These are phyloP conservation scores for Coranthus polyacanthus DNA, from an alignment of 2,797 vertebrate genomes.

Conservation along the genomic window DNA sequence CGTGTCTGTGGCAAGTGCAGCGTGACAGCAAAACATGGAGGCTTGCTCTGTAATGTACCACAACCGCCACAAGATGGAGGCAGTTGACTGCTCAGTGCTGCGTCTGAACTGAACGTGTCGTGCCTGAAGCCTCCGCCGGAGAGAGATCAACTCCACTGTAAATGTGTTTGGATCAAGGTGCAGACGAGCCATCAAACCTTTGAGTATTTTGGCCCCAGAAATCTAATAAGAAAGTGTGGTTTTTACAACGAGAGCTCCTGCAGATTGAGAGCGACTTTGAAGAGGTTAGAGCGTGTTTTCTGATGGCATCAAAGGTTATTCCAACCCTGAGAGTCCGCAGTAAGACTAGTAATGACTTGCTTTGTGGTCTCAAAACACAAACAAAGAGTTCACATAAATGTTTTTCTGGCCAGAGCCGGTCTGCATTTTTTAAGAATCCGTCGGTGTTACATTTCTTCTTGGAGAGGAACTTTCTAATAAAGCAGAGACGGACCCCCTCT, in stretches of 20 bases:
- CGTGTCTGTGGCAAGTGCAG: neutral
- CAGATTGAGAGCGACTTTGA: constrained; percentile 26
- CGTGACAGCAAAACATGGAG: too few relatives aligned
- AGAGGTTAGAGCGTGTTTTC: constrained; percentile 11
- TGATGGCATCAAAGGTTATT: constrained; percentile 7
- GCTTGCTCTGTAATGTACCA: neutral
- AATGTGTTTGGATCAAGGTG: neutral
- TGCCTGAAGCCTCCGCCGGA: neutral
- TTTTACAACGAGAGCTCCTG: constrained; percentile 16
- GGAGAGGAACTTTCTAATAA: constrained; percentile 70
- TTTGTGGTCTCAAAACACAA: constrained; percentile 2
- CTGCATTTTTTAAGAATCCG: neutral
- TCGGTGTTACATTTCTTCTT: constrained; percentile 35
- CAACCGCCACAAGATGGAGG: constrained; percentile 61
- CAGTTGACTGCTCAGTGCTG: constrained; percentile 21
- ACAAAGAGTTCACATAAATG: constrained; percentile 3
- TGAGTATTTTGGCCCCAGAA: constrained; percentile 10
- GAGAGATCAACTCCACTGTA: neutral
- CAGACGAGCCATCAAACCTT: constrained; percentile 6
- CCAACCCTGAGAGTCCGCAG: neutral
- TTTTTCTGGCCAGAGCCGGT: too few relatives aligned
- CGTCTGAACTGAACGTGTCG: neutral
- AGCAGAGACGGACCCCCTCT: constrained; percentile 30
- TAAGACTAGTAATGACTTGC: neutral
- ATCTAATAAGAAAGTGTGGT: constrained; percentile 21